Evolutionary conservation across 2,888 invertebrate species (phyloP).

Genomic region (Schizaphis graminum): DNA sequence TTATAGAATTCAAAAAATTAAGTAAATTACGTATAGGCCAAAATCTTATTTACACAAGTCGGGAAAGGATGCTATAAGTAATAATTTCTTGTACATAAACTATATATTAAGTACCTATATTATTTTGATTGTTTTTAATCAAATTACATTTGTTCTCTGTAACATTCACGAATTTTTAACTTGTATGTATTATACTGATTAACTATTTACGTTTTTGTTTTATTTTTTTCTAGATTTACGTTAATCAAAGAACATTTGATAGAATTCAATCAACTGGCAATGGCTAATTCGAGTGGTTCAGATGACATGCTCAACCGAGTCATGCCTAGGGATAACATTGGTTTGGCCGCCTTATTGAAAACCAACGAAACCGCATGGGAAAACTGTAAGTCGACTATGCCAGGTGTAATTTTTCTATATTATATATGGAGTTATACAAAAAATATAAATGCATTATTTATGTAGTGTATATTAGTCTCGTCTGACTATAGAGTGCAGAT

Average conservation of each 20-base stretch:
- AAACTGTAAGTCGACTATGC: constrained; percentile 75
- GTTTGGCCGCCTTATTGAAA: constrained; percentile 93
- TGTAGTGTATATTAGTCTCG: background rate
- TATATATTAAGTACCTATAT: background rate
- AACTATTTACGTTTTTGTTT: background rate
- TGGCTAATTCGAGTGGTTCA: constrained; percentile 97
- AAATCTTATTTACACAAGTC: background rate
- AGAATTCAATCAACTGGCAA: constrained; percentile 98
- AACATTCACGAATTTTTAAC: background rate
- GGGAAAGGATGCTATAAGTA: background rate
- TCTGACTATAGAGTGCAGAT: background rate
- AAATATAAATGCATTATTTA: background rate
- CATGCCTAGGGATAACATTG: constrained; percentile 99
- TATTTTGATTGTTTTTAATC: constrained; percentile 1
- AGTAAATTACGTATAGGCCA: background rate
- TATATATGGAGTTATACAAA: background rate
- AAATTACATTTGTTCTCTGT: background rate
- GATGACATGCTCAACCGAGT: constrained; percentile 99
- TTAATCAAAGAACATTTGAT: constrained; percentile 96
- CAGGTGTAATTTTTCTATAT: background rate
- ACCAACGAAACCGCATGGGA: constrained; percentile 97
- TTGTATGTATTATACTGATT: background rate
- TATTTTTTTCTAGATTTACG: constrained; percentile 80
- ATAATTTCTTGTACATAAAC: background rate
- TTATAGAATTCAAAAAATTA: background rate